Evolutionary conservation across 1,140 invertebrate species (phyloP), one percentile per base, ranked within the genome.

Genomic region (Theocolax elegans): DNA sequence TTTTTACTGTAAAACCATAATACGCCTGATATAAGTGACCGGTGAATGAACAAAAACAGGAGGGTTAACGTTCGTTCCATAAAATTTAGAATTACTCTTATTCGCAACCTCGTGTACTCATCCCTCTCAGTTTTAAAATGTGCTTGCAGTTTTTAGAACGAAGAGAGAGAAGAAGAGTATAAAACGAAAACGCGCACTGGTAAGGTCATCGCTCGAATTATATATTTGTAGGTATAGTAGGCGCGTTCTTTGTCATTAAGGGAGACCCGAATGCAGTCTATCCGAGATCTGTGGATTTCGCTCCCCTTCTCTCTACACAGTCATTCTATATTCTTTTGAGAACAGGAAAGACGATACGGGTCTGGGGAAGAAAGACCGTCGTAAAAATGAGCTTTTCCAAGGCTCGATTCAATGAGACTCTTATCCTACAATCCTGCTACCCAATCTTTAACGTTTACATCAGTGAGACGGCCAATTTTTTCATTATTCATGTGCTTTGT

Each of bases 191-290:
- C n/a, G n/a, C n/a, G n/a, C n/a, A n/a, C n/a, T n/a, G n/a, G n/a
- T 72, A 59, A 69, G 67, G 74, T 77, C 76, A 74, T 75, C 69
- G 76, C 64, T 73, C 76, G 74, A 75, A 74, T 77, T 77, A 77
- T 74, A 77, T 77, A 75, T 74, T 59, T 68, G 71, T 74, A 60
- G 64, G 74, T n/a, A 74, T 72, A 73, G 73, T 29, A 49, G 48
- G 2, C 58, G 25, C 21, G 44, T 25, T 51, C 66, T 60, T 68
- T 42, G 53, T 59, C 46, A 17, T 6, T n/a, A 35, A 42, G 31
- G 23, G 56, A 56, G 31, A 67, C 29, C n/a, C 53, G 15, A 3
- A 13, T 12, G 27, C 17, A 15, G n/a, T 21, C n/a, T 38, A 17
- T 29, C 42, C 15, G 17, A 42, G 35, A 31, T 21, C 17, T n/a